Evolutionary conservation across 2,797 vertebrate species (phyloP), one percentile per base, ranked within the genome.

Genomic region (Sciurus vulgaris): DNA sequence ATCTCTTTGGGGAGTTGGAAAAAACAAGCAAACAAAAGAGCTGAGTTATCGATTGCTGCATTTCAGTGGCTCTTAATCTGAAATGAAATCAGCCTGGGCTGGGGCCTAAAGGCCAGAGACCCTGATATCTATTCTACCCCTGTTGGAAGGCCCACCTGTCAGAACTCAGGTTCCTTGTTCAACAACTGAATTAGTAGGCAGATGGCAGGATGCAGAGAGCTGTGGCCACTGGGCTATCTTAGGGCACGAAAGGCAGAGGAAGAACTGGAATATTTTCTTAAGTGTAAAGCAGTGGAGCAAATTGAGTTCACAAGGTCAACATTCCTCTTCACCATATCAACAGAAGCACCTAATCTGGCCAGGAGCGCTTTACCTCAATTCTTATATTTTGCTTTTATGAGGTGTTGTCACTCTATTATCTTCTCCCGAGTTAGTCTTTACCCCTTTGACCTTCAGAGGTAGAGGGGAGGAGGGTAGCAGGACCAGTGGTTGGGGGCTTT

Each of bases 251-350:
- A 98, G 95, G 89, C 84, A 89, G 41, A 97, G 87, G 88, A 92
- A 94, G 96, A 96, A 86, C 95, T 97, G 18, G 91, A 97, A 93
- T 94, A 96, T 98, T 98, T 96, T 95, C 95, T 94, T 97, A 49
- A 77, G 95, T 96, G 89, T 97, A 96, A 98, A 98, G 96, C 93
- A 54, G 56, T 94, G 94, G 97, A 98, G 97, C 97, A 98, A 98
- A 98, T 98, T 98, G 98, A 98, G 98, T 98, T 98, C 98, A 98
- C 54, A 12, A 86, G 98, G 98, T 98, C 98, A 97, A 85, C 94
- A 86, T 97, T 97, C 82, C 92, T 98, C 97, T 96, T 98, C 96
- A 94, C 91, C 94, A 91, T 96, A 3, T 84, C 93, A 3, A 97
- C 97, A 98, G 98, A 97, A 98, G 96, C 97, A 93, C 97, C 90